phyloP scores from a whole-genome alignment of 2,113 vertebrate species.

The Eulemur macaco region DNA sequence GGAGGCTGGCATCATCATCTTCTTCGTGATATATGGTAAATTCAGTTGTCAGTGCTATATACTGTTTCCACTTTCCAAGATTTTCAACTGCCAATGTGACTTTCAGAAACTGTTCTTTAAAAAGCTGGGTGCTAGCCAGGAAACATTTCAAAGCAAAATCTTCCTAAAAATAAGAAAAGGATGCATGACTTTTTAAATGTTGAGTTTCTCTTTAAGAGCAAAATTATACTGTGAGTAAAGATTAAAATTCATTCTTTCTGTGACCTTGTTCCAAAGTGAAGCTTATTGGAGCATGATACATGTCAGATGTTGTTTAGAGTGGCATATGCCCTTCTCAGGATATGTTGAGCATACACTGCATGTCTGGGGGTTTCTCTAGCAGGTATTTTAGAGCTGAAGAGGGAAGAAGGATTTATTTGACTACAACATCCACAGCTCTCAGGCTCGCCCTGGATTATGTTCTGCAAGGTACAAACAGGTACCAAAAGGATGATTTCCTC shows the following conservation, averaged over 20 bases:
- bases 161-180: constrained; percentile 69
- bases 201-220: constrained; percentile 67
- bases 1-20: background rate
- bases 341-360: background rate
- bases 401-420: background rate
- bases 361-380: background rate
- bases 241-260: constrained; percentile 56
- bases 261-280: constrained; percentile 63
- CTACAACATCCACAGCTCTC: background rate
- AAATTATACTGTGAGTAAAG: constrained; percentile 59
- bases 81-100: constrained; percentile 60
- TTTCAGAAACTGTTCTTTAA: constrained; percentile 72
- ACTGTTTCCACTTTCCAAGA: constrained; percentile 47
- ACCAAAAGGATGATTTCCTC: constrained; percentile 9
- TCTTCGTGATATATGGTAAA: background rate
- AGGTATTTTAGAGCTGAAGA: background rate
- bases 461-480: background rate
- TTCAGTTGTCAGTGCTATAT: background rate
- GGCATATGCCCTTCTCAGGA: constrained; percentile 55
- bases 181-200: constrained; percentile 66
- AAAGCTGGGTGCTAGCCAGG: constrained; percentile 62
- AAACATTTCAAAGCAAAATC: constrained; percentile 71
- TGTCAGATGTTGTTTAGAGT: constrained; percentile 64
- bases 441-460: background rate
- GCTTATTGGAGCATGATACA: constrained; percentile 63